These are phyloP conservation scores for Silurus meridionalis DNA, from an alignment of 2,113 vertebrate species.

Conservation along the genomic window DNA sequence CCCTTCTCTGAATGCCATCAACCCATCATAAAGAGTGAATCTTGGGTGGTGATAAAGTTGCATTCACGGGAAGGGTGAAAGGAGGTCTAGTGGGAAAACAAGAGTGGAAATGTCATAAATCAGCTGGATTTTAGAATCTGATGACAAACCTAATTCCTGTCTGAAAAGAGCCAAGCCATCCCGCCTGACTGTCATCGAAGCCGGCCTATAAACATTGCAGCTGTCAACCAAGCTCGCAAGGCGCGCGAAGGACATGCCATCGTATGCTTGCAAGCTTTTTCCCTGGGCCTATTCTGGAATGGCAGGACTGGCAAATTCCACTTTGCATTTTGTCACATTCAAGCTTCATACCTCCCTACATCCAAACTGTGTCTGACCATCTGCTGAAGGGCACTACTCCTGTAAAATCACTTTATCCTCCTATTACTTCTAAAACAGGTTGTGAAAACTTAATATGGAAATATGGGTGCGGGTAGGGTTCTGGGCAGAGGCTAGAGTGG, in stretches of 20 bases:
- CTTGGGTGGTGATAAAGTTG: conserved; percentile 38
- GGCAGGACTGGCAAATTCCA: conserved; percentile 75
- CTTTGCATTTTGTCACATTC: conserved; percentile 86
- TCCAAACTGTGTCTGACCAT: conserved; percentile 71
- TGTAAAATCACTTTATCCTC: conserved; percentile 74
- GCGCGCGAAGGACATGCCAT: conserved; percentile 81
- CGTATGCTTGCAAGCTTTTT: conserved; percentile 77
- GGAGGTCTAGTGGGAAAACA: conserved; percentile 63
- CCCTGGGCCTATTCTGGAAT: conserved; percentile 78
- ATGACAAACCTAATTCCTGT: conserved; percentile 86
- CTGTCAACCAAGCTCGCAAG: conserved; percentile 80
- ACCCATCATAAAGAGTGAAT: conserved; percentile 56
- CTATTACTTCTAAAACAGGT: conserved; percentile 66
- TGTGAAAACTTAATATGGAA: conserved; percentile 67
- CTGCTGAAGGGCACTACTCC: conserved; percentile 78
- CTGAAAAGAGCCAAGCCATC: conserved; percentile 76
- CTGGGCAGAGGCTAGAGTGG: conserved; percentile 16
- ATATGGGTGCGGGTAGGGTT: conserved; percentile 48
- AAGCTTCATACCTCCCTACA: conserved; percentile 21
- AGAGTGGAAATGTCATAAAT: conserved; percentile 80
- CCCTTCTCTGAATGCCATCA: conserved; percentile 65
- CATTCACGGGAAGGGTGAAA: conserved; percentile 64
- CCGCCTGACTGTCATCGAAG: conserved; percentile 84
- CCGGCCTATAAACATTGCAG: conserved; percentile 87
- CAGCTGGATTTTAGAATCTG: conserved; percentile 87